Conservation (phyloP, 2,113 vertebrate genomes). For the Pitta sordida region DNA sequence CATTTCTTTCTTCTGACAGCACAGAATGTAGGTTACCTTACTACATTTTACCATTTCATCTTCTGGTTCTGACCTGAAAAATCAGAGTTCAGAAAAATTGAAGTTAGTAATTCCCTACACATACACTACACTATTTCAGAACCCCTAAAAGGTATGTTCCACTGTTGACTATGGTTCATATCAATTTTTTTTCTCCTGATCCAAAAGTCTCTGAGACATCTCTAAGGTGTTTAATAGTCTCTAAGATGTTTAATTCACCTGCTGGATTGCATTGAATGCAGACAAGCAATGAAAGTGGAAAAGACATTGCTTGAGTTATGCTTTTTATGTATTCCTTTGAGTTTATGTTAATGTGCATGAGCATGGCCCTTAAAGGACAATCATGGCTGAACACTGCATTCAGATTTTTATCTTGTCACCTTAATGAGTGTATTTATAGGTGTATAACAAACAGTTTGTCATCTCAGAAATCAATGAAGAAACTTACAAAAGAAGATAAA, state of each 20-base stretch:
- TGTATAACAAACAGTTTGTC: constrained; percentile 10
- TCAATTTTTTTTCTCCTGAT: neutral
- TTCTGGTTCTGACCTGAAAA: neutral
- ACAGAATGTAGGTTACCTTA: neutral
- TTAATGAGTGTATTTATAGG: constrained; percentile 38
- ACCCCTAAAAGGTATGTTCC: neutral
- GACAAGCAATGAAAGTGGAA: neutral
- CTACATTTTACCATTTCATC: neutral
- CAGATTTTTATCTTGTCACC: constrained; percentile 13
- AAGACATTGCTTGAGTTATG: neutral
- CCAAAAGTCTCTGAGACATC: neutral
- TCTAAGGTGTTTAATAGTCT: neutral
- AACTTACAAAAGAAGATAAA: constrained; percentile 2
- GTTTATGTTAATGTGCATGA: neutral
- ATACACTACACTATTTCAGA: neutral
- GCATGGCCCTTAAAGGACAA: neutral
- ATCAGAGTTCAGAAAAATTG: neutral
- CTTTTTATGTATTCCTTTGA: neutral
- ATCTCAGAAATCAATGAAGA: constrained; percentile 21
- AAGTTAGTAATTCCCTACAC: neutral
- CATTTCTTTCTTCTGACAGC: neutral
- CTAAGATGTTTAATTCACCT: neutral
- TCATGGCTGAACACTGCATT: neutral
- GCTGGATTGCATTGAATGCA: neutral
- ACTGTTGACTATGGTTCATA: accelerated